These are phyloP conservation scores for Noctua pronuba DNA, from an alignment of 2,888 invertebrate species.

Conservation along the genomic window DNA sequence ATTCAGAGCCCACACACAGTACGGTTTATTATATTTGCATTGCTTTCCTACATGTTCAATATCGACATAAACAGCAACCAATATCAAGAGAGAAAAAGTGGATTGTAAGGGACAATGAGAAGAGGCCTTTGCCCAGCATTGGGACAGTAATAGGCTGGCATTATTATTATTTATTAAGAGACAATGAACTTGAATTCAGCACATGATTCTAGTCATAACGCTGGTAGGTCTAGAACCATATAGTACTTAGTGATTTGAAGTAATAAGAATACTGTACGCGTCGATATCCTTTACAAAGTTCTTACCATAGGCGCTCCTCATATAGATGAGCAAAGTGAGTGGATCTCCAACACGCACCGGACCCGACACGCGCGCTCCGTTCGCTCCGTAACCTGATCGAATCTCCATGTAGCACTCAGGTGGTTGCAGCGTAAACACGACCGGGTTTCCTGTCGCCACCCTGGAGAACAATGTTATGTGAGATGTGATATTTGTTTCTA, in stretches of 20 bases:
- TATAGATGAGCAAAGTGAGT: conserved; percentile 97
- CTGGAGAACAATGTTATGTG: conserved; percentile 82
- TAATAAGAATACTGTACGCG: too few species aligned
- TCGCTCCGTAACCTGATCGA: conserved; percentile 96
- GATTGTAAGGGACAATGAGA: background rate
- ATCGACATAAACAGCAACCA: background rate
- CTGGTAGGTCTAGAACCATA: background rate
- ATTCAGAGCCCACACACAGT: background rate
- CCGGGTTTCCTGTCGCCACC: conserved; percentile 98
- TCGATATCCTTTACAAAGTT: background rate
- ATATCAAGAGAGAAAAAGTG: background rate
- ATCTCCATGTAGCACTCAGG: conserved; percentile 99
- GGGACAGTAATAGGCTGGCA: background rate
- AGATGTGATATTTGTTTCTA: background rate
- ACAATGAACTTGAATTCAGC: background rate
- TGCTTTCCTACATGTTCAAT: background rate
- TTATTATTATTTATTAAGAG: background rate
- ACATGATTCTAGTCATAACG: background rate
- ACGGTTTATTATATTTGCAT: background rate
- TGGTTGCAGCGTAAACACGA: conserved; percentile 97
- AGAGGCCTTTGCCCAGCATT: too few species aligned
- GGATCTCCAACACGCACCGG: conserved; percentile 98
- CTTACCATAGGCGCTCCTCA: conserved; percentile 98
- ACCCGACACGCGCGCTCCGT: conserved; percentile 95
- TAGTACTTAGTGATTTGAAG: background rate